A percentile compares a stretch with the other conserved stretches of the same genome.
phyloP scores from a whole-genome alignment of 1,140 invertebrate species.

The Tribolium madens region DNA sequence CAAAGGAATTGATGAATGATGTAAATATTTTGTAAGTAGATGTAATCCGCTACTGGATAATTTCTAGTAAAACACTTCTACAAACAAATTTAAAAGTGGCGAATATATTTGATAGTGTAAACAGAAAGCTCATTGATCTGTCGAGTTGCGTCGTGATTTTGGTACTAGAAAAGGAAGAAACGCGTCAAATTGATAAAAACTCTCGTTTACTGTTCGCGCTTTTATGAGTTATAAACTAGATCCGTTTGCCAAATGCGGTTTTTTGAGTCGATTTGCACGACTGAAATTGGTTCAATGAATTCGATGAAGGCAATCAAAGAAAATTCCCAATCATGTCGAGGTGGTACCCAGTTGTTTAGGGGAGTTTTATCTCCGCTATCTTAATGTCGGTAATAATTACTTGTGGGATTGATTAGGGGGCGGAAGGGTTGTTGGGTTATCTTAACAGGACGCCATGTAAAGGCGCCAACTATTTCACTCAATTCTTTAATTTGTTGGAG shows the following conservation, averaged over 20 bases:
- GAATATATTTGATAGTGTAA: slow-evolving; percentile 12
- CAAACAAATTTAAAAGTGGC: slow-evolving; percentile 19
- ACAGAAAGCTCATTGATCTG: slow-evolving; percentile 28
- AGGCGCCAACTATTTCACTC: slow-evolving; percentile 35
- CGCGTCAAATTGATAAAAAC: background rate
- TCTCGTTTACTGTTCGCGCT: background rate
- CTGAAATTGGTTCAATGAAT: slow-evolving; percentile 15
- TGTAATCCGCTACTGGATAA: slow-evolving; percentile 20
- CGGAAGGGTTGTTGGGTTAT: slow-evolving; percentile 46
- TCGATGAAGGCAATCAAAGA: background rate
- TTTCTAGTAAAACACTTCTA: slow-evolving; percentile 18
- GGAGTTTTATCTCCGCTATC: slow-evolving; percentile 26
- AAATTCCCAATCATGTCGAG: slow-evolving; percentile 14
- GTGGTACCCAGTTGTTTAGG: slow-evolving; percentile 7
- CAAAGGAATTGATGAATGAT: slow-evolving; percentile 3
- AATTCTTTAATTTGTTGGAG: slow-evolving; percentile 4
- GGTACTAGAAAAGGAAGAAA: background rate
- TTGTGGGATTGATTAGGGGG: slow-evolving; percentile 35
- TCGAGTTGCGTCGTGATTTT: background rate
- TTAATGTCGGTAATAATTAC: slow-evolving; percentile 51
- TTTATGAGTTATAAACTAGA: background rate
- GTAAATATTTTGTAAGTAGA: slow-evolving; percentile 15
- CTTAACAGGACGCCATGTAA: slow-evolving; percentile 45
- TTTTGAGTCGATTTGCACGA: slow-evolving; percentile 5
- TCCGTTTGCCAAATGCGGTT: slow-evolving; percentile 5